Evolutionary conservation across 2,888 invertebrate species (phyloP), one percentile per base, ranked within the genome.

Genomic region (Cryptophagus acutangulus): DNA sequence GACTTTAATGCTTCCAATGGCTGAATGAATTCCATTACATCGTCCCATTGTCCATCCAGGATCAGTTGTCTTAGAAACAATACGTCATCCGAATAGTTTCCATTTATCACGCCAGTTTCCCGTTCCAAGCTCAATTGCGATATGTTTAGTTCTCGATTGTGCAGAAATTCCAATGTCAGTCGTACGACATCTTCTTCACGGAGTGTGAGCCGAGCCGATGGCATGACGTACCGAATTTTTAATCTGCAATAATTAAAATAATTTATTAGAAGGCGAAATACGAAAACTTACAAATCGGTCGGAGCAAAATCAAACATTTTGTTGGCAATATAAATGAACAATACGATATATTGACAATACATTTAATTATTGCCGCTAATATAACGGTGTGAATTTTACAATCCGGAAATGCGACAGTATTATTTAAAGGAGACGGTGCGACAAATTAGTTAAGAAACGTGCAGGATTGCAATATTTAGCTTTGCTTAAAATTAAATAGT

Each of bases 1-100:
- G 84, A 78, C 58, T 82, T 84, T 44, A 87, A 70, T 6, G 84
- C 81, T 63, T 88, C 87, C 38, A 96, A 74, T 0, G 96, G 96
- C 71, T 95, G 92, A 44, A 95, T 87, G 70, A 96, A 96, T 66
- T 95, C 94, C 44, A 94, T 73, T 1, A 91, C 94, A 67, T 95
- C 94, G 70, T 96, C 95, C 96, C 96, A 96, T 71, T 95, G 93
- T 12, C 96, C 96, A 68, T 96, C 96, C 38, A 96, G 78, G 53
- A 96, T 93, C 37, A 96, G 79, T 70, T 95, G 94, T 12, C 95
- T 78, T 13, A 96, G 75, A 70, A 96, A 96, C 33, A 96, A 77
- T 25, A 93, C 84, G 70, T 96, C 96, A 69, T 95, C 93, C 9
- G 92, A 91, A 68, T 82, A 94, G 63, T 85, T 82, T 40, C 92